Evolutionary conservation across 2,888 invertebrate genomes (phyloP).

Genomic region (Congeria kusceri): DNA sequence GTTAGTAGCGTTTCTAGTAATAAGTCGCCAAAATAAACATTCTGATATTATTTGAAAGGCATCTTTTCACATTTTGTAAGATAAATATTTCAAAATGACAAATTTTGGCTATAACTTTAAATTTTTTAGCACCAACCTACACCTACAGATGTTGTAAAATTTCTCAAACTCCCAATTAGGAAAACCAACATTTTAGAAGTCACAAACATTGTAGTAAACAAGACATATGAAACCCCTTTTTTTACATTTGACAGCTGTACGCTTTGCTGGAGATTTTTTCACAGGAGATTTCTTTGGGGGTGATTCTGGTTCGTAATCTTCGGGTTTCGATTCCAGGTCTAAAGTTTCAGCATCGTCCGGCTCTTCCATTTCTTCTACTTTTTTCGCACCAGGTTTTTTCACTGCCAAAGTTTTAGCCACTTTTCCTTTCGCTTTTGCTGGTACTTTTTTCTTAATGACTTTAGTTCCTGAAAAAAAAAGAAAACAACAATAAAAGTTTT

Average conservation of each 20-base stretch:
- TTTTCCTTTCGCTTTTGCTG: constrained; percentile 41
- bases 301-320: constrained; percentile 5
- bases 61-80: too few relatives aligned
- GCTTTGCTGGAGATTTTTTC: constrained; percentile 52
- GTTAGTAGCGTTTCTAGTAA: too few relatives aligned
- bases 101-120: too few relatives aligned
- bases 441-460: constrained; percentile 58
- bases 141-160: too few relatives aligned
- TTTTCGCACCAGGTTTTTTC: constrained; percentile 48
- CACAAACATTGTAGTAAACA: too few relatives aligned
- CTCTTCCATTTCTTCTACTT: constrained; percentile 22
- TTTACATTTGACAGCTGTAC: constrained; percentile 32
- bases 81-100: too few relatives aligned
- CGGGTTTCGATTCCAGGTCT: not conserved
- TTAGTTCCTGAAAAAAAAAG: constrained; percentile 45
- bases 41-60: too few relatives aligned
- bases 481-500: not conserved
- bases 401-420: constrained; percentile 49
- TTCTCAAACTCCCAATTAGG: too few relatives aligned
- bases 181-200: too few relatives aligned
- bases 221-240: too few relatives aligned
- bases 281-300: not conserved
- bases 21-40: too few relatives aligned
- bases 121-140: too few relatives aligned
- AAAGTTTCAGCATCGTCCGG: not conserved